Percentiles rank a stretch among this genome's conserved stretches.
phyloP scores from a whole-genome alignment of 37 sponge, comb jelly and placozoan species.

The Trichoplax adhaerens region DNA sequence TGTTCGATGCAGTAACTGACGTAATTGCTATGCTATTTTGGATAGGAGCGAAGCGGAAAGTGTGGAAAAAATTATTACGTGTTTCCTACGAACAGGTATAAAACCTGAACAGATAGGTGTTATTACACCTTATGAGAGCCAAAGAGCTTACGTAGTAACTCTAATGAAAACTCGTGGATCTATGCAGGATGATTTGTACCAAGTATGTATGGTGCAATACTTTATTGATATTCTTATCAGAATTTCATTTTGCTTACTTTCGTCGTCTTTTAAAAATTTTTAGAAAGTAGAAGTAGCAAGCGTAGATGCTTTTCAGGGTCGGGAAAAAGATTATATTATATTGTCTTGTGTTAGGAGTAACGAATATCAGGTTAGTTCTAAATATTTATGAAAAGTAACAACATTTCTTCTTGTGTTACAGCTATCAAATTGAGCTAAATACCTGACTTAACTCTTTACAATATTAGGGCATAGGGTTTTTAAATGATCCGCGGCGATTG shows the following conservation, averaged over 20 bases:
- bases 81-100: constrained; percentile 72
- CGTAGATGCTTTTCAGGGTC: constrained; percentile 95
- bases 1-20: too few relatives aligned
- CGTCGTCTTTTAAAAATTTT: not conserved
- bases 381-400: not conserved
- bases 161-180: constrained; percentile 64
- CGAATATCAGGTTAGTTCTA: constrained; percentile 53
- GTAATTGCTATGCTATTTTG: too few relatives aligned
- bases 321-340: constrained; percentile 94
- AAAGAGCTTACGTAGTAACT: constrained; percentile 75
- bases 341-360: constrained; percentile 84
- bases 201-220: constrained; percentile 15
- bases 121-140: constrained; percentile 95
- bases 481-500: constrained; percentile 86
- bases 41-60: constrained; percentile 62
- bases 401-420: not conserved
- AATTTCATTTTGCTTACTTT: not conserved
- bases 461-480: constrained; percentile 71
- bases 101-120: constrained; percentile 84
- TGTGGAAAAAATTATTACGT: constrained; percentile 86
- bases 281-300: constrained; percentile 89
- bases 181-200: constrained; percentile 69
- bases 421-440: not conserved
- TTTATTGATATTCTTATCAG: not conserved
- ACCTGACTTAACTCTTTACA: not conserved